Conservation (phyloP, 1,140 invertebrate genomes). For the Anastatus disparis region DNA sequence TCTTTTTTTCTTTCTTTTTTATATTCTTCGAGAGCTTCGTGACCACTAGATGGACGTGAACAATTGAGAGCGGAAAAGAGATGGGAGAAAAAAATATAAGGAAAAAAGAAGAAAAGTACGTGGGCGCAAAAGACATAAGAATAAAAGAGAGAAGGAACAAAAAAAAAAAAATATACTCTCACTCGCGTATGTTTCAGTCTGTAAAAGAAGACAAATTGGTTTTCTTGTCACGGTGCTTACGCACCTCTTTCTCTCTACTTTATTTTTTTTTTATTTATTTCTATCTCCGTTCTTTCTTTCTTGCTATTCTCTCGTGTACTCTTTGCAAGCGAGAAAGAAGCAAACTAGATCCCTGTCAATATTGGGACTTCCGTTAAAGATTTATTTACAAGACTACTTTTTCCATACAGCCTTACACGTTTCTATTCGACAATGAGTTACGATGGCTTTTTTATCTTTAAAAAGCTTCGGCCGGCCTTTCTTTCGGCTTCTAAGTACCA, state of each 20-base stretch:
- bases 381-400: constrained; percentile 13
- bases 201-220: constrained; percentile 30
- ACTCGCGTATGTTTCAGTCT: constrained; percentile 1
- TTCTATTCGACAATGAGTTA: constrained; percentile 5
- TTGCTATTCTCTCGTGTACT: too few relatives aligned
- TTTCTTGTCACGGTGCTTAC: constrained; percentile 15
- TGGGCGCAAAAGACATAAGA: too few relatives aligned
- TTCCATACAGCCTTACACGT: neutral
- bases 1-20: constrained; percentile 8
- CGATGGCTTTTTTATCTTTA: too few relatives aligned
- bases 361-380: constrained; percentile 2
- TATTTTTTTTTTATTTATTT: too few relatives aligned
- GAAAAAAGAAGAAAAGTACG: too few relatives aligned
- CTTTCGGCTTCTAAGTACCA: neutral
- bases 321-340: neutral
- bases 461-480: too few relatives aligned
- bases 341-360: constrained; percentile 27
- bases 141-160: neutral
- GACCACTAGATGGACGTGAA: neutral
- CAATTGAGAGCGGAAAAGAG: neutral
- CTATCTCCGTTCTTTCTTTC: neutral
- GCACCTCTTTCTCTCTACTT: neutral
- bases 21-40: constrained; percentile 3
- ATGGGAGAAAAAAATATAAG: neutral
- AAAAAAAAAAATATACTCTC: too few relatives aligned